Evolutionary conservation across 2,888 invertebrate genomes (phyloP).

Genomic region (Cantharis flavilabris): DNA sequence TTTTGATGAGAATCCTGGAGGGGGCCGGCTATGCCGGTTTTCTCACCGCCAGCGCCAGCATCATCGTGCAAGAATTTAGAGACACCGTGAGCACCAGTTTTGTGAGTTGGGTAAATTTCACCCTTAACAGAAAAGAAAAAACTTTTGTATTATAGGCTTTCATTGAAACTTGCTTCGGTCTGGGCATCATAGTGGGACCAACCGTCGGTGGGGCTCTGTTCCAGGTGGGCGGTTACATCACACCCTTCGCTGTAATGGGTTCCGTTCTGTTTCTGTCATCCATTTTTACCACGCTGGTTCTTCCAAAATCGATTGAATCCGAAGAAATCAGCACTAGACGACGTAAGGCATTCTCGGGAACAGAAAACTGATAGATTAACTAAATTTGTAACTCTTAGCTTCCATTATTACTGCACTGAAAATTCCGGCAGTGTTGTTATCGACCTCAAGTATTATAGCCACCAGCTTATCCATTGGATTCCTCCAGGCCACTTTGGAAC

Average conservation of each 20-base stretch:
- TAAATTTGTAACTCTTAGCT: slow-evolving; percentile 58
- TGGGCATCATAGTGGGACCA: slow-evolving; percentile 86
- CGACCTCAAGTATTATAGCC: slow-evolving; percentile 72
- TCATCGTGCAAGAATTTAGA: slow-evolving; percentile 86
- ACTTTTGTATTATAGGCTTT: slow-evolving; percentile 63
- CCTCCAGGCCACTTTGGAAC: slow-evolving; percentile 85
- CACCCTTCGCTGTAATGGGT: slow-evolving; percentile 82
- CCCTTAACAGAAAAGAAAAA: neutral
- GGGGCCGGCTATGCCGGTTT: slow-evolving; percentile 88
- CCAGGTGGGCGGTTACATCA: slow-evolving; percentile 74
- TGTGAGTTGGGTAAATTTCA: slow-evolving; percentile 61
- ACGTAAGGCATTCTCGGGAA: slow-evolving; percentile 57
- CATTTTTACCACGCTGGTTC: slow-evolving; percentile 71
- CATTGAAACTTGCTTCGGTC: slow-evolving; percentile 85
- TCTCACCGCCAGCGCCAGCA: slow-evolving; percentile 83
- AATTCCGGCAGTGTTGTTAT: slow-evolving; percentile 73
- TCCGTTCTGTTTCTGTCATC: slow-evolving; percentile 73
- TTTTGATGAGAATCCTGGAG: slow-evolving; percentile 78
- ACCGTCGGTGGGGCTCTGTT: slow-evolving; percentile 87
- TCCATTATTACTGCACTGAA: slow-evolving; percentile 67
- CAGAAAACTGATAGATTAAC: neutral
- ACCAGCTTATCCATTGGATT: slow-evolving; percentile 86
- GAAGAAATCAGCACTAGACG: slow-evolving; percentile 62
- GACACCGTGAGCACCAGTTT: slow-evolving; percentile 84
- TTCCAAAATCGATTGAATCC: slow-evolving; percentile 66